These are phyloP conservation scores for Bombus affinis DNA, from an alignment of 1,140 invertebrate genomes.

Conservation along the genomic window DNA sequence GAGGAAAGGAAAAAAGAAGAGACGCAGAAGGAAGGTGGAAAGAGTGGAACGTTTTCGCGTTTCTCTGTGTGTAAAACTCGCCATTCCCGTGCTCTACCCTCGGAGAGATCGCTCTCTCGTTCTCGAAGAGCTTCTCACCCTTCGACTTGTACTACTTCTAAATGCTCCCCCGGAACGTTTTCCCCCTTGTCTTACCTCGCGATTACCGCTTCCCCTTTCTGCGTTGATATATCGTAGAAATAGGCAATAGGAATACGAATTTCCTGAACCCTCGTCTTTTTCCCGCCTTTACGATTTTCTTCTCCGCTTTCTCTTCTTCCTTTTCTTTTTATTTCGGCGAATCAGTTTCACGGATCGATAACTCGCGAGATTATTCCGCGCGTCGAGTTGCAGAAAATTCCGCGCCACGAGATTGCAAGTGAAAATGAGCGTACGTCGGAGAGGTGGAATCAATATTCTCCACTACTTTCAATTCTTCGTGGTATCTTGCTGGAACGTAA, in stretches of 20 bases:
- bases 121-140: conserved; percentile 46
- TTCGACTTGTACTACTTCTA: conserved; percentile 49
- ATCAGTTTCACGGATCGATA: conserved; percentile 50
- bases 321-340: not conserved
- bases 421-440: conserved; percentile 4
- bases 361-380: conserved; percentile 19
- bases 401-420: not conserved
- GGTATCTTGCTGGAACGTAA: not conserved
- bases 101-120: conserved; percentile 26
- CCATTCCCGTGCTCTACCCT: conserved; percentile 17
- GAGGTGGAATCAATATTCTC: conserved; percentile 15
- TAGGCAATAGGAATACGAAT: conserved; percentile 55
- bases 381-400: conserved; percentile 14
- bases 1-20: not conserved
- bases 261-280: not conserved
- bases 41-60: conserved; percentile 18
- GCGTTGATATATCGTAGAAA: conserved; percentile 49
- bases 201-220: conserved; percentile 26
- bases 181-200: conserved; percentile 51
- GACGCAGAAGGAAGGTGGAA: not conserved
- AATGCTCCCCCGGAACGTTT: conserved; percentile 48
- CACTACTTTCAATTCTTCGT: not conserved
- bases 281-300: not conserved
- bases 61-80: conserved; percentile 32
- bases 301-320: not conserved